Base-by-base conservation (phyloP, 37 sponge, comb jelly and placozoan species). In the Ephydatia muelleri region DNA sequence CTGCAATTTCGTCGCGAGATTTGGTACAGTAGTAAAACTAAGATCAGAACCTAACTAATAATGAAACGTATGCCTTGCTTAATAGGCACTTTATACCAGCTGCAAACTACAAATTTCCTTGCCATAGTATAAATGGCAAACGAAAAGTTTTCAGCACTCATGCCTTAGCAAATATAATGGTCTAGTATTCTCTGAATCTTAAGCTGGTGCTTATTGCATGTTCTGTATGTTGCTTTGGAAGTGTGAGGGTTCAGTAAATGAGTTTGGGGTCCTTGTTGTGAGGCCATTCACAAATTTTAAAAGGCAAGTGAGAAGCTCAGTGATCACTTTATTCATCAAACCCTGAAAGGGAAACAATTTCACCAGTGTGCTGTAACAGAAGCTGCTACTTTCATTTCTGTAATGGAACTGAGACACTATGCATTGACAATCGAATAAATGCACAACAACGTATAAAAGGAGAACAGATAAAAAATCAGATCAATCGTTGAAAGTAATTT, bases 201-300 rank as follows among this genome's bases (percentile, higher is more conserved):
- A 83, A 83, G 67, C 82, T 72, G 89, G 89, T 47, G 89, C 83
- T 13, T 88, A 88, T 65, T 90, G 90, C 47, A 90, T 80, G 72
- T 84, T 76, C 43, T 85, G 85, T 90, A 75, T 90, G 22, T 72
- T 90, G 27, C 84, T 81, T 90, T 81, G 67, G 21, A 70, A 57
- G 67, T 73, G 35, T 36, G 75, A 37, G 21, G 27, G 67, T 38
- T 40, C 78, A 19, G n/a, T n/a, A n/a, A n/a, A n/a, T n/a, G n/a
- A n/a, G n/a, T n/a, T n/a, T n/a, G n/a, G n/a, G n/a, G n/a, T n/a
- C n/a, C n/a, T n/a, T n/a, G n/a, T n/a, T n/a, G n/a, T n/a, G n/a
- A n/a, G n/a, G n/a, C n/a, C 89, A 39, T 48, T 88, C 22, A 88
- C 48, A 9, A 72, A 88, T 73, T 79, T 83, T 39, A 88, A 80